Conservation (phyloP, 2,113 vertebrate species). For the Carassius auratus region DNA sequence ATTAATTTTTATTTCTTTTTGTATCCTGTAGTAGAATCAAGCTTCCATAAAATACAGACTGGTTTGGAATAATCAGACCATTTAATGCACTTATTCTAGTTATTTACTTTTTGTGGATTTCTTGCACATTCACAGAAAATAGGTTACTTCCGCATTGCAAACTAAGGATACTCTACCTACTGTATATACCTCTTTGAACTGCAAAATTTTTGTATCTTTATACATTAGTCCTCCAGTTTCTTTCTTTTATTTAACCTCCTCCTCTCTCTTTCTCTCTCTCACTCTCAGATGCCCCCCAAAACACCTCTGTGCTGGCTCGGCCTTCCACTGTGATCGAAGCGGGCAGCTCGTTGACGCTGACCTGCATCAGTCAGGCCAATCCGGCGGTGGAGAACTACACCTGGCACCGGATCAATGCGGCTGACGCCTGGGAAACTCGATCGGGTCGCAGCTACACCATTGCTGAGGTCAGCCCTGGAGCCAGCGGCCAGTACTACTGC, state of each 20-base stretch:
- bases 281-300: conserved; percentile 75
- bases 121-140: neutral
- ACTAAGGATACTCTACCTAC: neutral
- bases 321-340: conserved; percentile 79
- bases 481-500: conserved; percentile 80
- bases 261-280: conserved; percentile 5
- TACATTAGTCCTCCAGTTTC: neutral
- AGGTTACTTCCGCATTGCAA: neutral
- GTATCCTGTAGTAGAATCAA: too few relatives aligned
- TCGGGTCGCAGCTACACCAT: conserved; percentile 76
- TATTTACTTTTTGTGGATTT: neutral
- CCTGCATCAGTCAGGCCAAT: conserved; percentile 79
- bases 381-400: conserved; percentile 80
- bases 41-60: neutral
- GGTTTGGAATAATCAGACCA: neutral
- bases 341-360: conserved; percentile 76
- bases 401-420: conserved; percentile 72
- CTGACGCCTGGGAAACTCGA: conserved; percentile 72
- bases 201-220: neutral
- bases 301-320: conserved; percentile 75
- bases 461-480: conserved; percentile 72
- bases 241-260: neutral
- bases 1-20: too few relatives aligned
- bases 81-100: neutral
- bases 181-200: neutral